Conservation (phyloP, 2,797 vertebrate species). For the Gambusia yucatana region DNA sequence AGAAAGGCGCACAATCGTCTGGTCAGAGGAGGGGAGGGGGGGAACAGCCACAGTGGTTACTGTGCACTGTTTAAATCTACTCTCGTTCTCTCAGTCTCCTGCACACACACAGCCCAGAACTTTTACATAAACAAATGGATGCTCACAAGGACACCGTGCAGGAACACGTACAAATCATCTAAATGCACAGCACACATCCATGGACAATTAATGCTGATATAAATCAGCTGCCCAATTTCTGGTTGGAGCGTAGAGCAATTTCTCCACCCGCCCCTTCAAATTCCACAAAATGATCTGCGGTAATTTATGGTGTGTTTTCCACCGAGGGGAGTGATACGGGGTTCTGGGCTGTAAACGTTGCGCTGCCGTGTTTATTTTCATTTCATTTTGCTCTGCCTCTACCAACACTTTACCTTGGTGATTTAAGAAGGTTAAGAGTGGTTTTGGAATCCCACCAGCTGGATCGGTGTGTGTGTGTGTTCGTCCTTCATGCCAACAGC, state of each 20-base stretch:
- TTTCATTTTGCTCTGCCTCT: slow-evolving; percentile 76
- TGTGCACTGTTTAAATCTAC: slow-evolving; percentile 38
- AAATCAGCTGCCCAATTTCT: slow-evolving; percentile 70
- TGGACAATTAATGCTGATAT: slow-evolving; percentile 66
- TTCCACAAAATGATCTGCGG: slow-evolving; percentile 74
- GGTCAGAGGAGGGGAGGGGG: slow-evolving; percentile 19
- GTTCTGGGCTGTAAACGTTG: slow-evolving; percentile 76
- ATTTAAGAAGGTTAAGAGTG: slow-evolving; percentile 71
- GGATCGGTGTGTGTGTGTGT: slow-evolving; percentile 12
- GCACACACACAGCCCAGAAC: slow-evolving; percentile 14
- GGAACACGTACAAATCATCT: slow-evolving; percentile 47
- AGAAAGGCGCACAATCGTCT: slow-evolving; percentile 61
- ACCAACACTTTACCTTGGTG: slow-evolving; percentile 75
- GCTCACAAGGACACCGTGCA: slow-evolving; percentile 58
- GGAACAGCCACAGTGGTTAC: slow-evolving; percentile 46
- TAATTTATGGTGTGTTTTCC: slow-evolving; percentile 77
- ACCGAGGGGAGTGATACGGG: slow-evolving; percentile 74
- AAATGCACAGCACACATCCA: slow-evolving; percentile 47
- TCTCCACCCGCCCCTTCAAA: slow-evolving; percentile 38
- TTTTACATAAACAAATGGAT: slow-evolving; percentile 61
- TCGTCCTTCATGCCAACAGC: slow-evolving; percentile 13
- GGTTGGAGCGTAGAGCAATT: slow-evolving; percentile 45
- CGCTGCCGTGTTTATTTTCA: slow-evolving; percentile 79
- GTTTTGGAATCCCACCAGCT: slow-evolving; percentile 70
- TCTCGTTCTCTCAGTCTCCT: slow-evolving; percentile 13